Evolutionary conservation across 2,797 vertebrate genomes (phyloP), one percentile per base, ranked within the genome.

Genomic region (Rhinatrema bivittatum): DNA sequence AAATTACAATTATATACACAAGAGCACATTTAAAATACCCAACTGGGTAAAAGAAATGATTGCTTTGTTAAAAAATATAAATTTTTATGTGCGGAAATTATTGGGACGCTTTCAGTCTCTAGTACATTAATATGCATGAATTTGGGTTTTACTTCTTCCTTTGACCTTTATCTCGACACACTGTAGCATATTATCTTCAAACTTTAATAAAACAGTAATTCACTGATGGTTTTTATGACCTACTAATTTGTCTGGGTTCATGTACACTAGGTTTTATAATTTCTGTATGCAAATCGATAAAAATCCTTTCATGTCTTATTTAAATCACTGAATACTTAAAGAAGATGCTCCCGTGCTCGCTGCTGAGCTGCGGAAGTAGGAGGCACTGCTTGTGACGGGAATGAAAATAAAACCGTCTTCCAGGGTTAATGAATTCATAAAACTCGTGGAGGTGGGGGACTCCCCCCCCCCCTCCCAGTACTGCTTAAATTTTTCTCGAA

Each of bases 91-190:
- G 29, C 37, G 50, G 38, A 45, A 63, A 29, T 77, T 77, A 74
- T 71, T 35, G 56, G 68, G 59, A 45, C 43, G 60, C 44, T 48
- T 59, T 65, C 47, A 18, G 25, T 11, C 25, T 42, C 13, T 24
- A 61, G 49, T 70, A 56, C 56, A 63, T 71, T 66, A 72, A 68
- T 34, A 42, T 56, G 39, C 56, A 46, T 29, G 24, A 41, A 53
- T 60, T 60, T 25, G 41, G 32, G 60, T 60, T 63, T 42, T 47
- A 48, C 44, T 74, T 65, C 68, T 30, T 6, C 47, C 31, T 19
- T 69, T 77, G 76, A 77, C 75, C 79, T 80, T 73, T 60, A 62
- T 62, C 60, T 73, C 66, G 60, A 64, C 52, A 63, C 56, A 50
- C 36, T 60, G 46, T 34, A 54, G 53, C 47, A 46, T 59, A 49